Conservation (phyloP, 2,113 vertebrate species). For the Sphyrna mokarran region DNA sequence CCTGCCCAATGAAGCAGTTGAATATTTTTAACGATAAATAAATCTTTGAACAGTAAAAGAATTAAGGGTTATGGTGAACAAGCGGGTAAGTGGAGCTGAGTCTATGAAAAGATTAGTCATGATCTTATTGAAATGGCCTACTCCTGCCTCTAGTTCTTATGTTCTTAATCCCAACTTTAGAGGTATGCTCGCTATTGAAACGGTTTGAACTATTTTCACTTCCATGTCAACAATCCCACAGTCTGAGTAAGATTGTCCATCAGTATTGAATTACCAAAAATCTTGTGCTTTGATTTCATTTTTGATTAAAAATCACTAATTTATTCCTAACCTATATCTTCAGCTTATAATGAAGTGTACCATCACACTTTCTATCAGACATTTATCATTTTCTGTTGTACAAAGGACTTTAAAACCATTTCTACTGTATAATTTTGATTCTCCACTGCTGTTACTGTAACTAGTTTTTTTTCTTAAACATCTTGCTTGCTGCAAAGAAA, state of each 20-base stretch:
- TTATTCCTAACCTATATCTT: background rate
- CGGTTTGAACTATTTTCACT: background rate
- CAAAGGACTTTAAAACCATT: background rate
- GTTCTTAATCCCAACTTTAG: background rate
- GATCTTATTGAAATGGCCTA: no score
- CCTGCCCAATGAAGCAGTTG: no score
- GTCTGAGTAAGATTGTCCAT: background rate
- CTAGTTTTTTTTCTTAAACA: background rate
- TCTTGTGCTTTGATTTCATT: background rate
- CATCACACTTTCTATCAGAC: background rate
- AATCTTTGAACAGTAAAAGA: no score
- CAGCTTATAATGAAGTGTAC: background rate
- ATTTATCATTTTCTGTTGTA: background rate
- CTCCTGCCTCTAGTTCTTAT: no score
- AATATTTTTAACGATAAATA: no score
- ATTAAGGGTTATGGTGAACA: no score
- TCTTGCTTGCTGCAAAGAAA: background rate
- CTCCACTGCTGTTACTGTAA: background rate
- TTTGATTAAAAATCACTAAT: background rate
- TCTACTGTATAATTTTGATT: background rate
- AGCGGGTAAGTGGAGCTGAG: no score
- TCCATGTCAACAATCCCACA: background rate
- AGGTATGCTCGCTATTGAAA: background rate
- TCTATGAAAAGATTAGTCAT: no score
- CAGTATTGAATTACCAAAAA: background rate